Conservation (phyloP, 2,888 invertebrate genomes). For the Erebia ligea region DNA sequence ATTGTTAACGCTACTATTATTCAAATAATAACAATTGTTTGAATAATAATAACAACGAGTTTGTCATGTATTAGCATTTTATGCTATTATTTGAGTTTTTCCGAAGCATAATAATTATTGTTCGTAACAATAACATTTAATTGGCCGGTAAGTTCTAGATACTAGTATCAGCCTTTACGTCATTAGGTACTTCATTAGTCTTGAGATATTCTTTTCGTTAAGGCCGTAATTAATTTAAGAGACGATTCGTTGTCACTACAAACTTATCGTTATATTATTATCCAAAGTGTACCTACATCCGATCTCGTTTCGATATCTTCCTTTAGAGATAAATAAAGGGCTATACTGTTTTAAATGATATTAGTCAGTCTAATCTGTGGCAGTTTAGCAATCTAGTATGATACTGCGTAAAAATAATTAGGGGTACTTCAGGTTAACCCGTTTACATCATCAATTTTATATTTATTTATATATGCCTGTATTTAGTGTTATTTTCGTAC, state of each 20-base stretch:
- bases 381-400: too few species aligned
- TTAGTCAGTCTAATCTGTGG: too few species aligned
- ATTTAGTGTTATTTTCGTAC: too few species aligned
- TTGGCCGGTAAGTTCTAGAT: background rate
- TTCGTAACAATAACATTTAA: constrained; percentile 16
- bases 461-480: too few species aligned
- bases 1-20: background rate
- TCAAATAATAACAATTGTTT: background rate
- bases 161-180: background rate
- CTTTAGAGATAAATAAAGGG: too few species aligned
- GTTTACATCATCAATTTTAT: too few species aligned
- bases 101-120: constrained; percentile 8
- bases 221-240: background rate
- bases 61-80: background rate
- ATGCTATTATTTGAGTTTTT: constrained; percentile 14
- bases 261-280: too few species aligned
- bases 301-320: too few species aligned
- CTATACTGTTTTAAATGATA: too few species aligned
- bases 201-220: background rate
- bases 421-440: too few species aligned
- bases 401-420: too few species aligned
- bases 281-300: too few species aligned
- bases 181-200: background rate
- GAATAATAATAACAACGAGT: background rate
- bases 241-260: background rate